Evolutionary conservation across 2,797 vertebrate species (phyloP).

Genomic region (Sebastes hubbsi): DNA sequence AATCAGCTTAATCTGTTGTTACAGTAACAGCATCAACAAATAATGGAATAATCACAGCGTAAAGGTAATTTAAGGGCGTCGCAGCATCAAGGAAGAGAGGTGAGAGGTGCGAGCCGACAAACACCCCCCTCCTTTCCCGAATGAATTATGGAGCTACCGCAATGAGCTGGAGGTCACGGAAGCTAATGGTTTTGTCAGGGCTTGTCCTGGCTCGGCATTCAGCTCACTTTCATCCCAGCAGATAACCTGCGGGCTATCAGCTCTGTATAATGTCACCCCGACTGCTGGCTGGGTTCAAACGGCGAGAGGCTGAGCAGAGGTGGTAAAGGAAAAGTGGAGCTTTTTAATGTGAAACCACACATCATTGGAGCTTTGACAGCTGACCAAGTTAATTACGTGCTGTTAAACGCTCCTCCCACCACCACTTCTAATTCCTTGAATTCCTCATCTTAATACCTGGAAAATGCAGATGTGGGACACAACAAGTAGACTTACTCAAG

Average conservation of each 20-base stretch:
- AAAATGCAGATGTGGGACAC: constrained; percentile 16
- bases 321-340: neutral
- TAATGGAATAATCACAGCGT: constrained; percentile 28
- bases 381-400: constrained; percentile 23
- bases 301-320: neutral
- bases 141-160: constrained; percentile 48
- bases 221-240: constrained; percentile 43
- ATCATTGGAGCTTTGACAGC: constrained; percentile 32
- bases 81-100: constrained; percentile 21
- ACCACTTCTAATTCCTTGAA: constrained; percentile 25
- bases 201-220: constrained; percentile 70
- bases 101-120: constrained; percentile 28
- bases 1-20: constrained; percentile 34
- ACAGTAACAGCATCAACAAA: constrained; percentile 55
- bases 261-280: constrained; percentile 34
- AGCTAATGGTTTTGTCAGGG: constrained; percentile 74
- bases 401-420: neutral
- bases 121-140: neutral
- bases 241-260: constrained; percentile 48
- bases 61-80: constrained; percentile 37
- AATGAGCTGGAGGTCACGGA: constrained; percentile 67
- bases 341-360: constrained; percentile 22
- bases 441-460: constrained; percentile 36
- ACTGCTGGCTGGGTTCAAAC: constrained; percentile 28
- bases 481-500: neutral